phyloP scores from a whole-genome alignment of 1,140 invertebrate genomes.

The Rhizoglyphus robini region DNA sequence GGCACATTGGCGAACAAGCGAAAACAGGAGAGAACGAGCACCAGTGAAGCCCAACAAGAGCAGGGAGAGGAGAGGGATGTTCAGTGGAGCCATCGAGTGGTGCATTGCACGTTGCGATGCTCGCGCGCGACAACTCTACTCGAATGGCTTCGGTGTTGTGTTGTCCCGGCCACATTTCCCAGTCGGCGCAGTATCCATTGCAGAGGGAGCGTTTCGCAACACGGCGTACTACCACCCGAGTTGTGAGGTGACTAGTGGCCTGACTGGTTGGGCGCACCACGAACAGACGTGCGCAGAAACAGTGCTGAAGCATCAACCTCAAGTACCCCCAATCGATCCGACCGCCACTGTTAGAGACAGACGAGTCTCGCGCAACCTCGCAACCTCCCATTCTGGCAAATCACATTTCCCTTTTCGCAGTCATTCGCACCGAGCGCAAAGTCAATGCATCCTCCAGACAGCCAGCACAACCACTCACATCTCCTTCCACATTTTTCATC shows the following conservation, averaged over 20 bases:
- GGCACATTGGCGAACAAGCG: not conserved
- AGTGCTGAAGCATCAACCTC: not conserved
- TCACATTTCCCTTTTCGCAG: slow-evolving; percentile 7
- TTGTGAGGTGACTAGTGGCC: no score
- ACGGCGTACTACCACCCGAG: no score
- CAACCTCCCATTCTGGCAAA: not conserved
- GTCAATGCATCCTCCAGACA: not conserved
- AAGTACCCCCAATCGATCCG: not conserved
- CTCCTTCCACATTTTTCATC: not conserved
- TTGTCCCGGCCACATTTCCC: no score
- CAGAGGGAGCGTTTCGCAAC: not conserved
- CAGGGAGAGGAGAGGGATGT: not conserved
- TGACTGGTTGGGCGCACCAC: not conserved
- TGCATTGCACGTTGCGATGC: no score
- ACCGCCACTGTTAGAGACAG: not conserved
- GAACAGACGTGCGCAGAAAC: not conserved
- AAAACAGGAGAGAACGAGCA: not conserved
- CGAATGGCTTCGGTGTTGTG: no score
- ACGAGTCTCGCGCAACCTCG: not conserved
- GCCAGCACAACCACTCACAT: not conserved
- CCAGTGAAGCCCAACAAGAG: no score
- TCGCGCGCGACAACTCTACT: no score
- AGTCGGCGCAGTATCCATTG: no score
- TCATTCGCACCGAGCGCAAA: not conserved
- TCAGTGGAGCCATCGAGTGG: no score